These are phyloP conservation scores for Bergia sp. DNA, from an alignment of 92 coral and sea anemone species.

Conservation along the genomic window DNA sequence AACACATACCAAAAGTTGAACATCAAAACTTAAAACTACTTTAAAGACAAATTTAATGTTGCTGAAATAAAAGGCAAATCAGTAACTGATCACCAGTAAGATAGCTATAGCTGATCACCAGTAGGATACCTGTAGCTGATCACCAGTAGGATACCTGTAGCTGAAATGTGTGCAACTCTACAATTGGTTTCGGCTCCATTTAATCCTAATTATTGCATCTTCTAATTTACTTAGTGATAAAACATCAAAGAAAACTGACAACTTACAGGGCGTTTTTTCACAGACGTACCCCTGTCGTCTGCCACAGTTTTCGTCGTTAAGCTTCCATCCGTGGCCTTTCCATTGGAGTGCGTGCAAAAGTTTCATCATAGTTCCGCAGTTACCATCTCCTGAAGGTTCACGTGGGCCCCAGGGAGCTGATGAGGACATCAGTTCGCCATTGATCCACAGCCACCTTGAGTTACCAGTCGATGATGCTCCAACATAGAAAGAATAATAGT, in stretches of 20 bases:
- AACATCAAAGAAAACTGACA: no score
- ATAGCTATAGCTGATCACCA: no score
- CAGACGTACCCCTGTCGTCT: constrained; percentile 52
- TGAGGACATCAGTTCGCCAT: constrained; percentile 11
- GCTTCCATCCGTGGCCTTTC: constrained; percentile 18
- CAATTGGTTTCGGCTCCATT: no score
- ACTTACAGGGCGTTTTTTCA: constrained; percentile 38
- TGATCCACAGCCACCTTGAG: not conserved
- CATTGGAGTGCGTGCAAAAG: not conserved
- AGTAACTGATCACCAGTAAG: no score
- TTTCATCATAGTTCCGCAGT: not conserved
- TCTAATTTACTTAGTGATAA: not conserved
- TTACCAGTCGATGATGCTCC: not conserved
- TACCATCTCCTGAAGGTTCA: not conserved
- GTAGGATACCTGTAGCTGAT: no score
- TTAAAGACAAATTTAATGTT: not conserved
- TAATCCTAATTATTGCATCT: no score
- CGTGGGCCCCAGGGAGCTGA: constrained; percentile 6
- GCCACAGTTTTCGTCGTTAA: constrained; percentile 56
- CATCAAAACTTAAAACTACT: no score
- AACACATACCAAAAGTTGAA: no score
- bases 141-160: no score
- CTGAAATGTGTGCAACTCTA: no score
- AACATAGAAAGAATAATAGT: not conserved
- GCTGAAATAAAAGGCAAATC: no score